A percentile compares a stretch with the other conserved stretches of the same genome.
These are phyloP conservation scores for Austrofundulus limnaeus DNA, from an alignment of 2,113 vertebrate species.

Conservation along the genomic window DNA sequence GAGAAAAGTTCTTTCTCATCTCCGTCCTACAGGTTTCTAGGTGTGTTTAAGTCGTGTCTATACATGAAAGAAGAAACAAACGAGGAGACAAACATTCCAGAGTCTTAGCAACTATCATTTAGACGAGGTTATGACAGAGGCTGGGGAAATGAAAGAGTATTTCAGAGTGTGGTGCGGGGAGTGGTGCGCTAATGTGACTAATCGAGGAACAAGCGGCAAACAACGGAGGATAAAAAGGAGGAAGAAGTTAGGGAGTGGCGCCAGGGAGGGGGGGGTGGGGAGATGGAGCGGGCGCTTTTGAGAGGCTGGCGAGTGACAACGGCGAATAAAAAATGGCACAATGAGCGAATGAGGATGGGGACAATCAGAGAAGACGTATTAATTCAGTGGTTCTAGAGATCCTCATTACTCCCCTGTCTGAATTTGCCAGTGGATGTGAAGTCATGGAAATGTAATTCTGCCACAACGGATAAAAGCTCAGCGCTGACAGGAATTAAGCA, in stretches of 20 bases:
- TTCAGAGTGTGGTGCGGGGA: conserved; percentile 52
- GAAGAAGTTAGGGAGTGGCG: conserved; percentile 46
- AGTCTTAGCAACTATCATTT: conserved; percentile 44
- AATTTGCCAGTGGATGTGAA: conserved; percentile 59
- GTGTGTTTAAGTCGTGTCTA: conserved; percentile 60
- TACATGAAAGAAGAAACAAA: conserved; percentile 45
- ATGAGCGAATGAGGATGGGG: conserved; percentile 36
- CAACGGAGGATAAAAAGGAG: conserved; percentile 46
- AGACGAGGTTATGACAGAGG: conserved; percentile 50
- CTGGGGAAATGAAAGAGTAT: conserved; percentile 43
- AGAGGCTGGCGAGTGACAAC: conserved; percentile 31
- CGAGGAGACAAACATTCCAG: conserved; percentile 54
- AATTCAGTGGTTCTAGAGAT: conserved; percentile 56
- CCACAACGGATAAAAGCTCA: conserved; percentile 63
- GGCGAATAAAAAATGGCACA: conserved; percentile 54
- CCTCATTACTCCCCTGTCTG: conserved; percentile 62
- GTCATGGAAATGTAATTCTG: conserved; percentile 70
- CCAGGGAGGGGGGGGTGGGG: conserved; percentile 5
- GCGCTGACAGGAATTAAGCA: conserved; percentile 56
- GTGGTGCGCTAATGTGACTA: conserved; percentile 52
- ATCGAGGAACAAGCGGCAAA: conserved; percentile 56
- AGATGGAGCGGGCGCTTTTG: conserved; percentile 26
- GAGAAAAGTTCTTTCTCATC: conserved; percentile 3
- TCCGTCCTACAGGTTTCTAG: conserved; percentile 38
- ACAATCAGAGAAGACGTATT: conserved; percentile 49